Evolutionary conservation across 2,797 vertebrate species (phyloP).

Genomic region (Clarias laeviceps): DNA sequence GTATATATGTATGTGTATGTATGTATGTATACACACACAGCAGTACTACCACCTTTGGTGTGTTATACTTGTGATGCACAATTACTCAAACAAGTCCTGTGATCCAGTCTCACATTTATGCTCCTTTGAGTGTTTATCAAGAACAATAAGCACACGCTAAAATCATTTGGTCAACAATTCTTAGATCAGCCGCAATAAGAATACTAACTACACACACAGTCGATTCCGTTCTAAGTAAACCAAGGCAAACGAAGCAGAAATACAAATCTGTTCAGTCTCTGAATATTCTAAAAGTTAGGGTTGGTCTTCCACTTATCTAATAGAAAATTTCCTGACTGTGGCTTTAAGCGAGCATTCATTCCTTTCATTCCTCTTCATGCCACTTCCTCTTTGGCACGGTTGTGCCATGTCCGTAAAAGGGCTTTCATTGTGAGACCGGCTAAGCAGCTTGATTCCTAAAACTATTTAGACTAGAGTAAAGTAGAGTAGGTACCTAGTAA

Average conservation of each 20-base stretch:
- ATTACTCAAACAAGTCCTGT: neutral
- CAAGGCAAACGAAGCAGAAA: neutral
- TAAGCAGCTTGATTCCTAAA: neutral
- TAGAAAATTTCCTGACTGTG: slow-evolving; percentile 22
- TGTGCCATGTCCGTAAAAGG: neutral
- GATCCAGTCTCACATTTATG: neutral
- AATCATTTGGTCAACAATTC: neutral
- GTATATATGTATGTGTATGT: no score
- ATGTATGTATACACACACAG: no score
- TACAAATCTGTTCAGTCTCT: neutral
- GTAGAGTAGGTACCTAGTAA: neutral
- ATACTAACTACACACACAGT: neutral
- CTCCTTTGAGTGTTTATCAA: neutral
- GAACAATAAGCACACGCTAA: neutral
- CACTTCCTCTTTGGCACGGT: neutral
- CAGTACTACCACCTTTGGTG: neutral
- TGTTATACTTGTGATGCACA: neutral
- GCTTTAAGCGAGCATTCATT: slow-evolving; percentile 23
- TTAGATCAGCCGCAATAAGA: neutral
- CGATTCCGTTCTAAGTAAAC: neutral
- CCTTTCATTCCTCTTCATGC: neutral
- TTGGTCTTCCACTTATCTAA: slow-evolving; percentile 1
- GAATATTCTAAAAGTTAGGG: neutral
- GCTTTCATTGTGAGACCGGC: neutral
- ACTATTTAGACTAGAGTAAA: neutral